Base-by-base conservation (phyloP, 2,797 vertebrate genomes). In the Melanotaenia pygmaea region DNA sequence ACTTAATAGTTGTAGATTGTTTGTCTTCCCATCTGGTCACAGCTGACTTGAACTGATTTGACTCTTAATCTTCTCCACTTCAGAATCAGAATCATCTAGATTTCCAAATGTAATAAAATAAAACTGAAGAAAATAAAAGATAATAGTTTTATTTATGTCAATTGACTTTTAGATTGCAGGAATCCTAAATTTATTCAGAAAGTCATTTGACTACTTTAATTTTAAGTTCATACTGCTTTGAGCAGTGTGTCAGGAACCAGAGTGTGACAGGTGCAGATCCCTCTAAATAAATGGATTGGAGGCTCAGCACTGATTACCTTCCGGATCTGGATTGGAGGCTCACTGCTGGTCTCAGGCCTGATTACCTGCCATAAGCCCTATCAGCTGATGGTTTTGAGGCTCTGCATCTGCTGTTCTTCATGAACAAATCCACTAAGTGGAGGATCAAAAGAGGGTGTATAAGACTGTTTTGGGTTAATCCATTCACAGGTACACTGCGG, bases 281-380 rank as follows among this genome's bases (percentile, higher is more conserved):
- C 65, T 58, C 74, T 90, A 77, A 91, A 90, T 86, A 89, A 91
- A 83, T 83, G 92, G 93, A 92, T 93, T 77, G 73, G 76, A 70
- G 74, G 85, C 86, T 93, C 82, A 94, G 87, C 85, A 82, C 84
- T 64, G 91, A 94, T 95, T 94, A 94, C 76, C 56, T 69, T 64
- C 74, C 38, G 12, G 38, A 38, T 13, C 38, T 83, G 92, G 93
- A 92, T 93, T 77, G 76, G 77, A 71, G 74, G 86, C 86, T 89
- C 76, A 85, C 63, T 24, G 63, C 67, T 47, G 22, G 61, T 87
- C 89, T 93, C 82, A 94, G 87, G 84, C 83, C 84, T 64, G 91
- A 94, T 95, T 94, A 94, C 76, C 56, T 68, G 62, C 74, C 50
- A 43, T 91, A 91, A 93, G 82, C 84, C 87, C 80, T 30, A 72